Conservation (phyloP, 2,113 vertebrate species). For the mouse (Mus musculus) region DNA sequence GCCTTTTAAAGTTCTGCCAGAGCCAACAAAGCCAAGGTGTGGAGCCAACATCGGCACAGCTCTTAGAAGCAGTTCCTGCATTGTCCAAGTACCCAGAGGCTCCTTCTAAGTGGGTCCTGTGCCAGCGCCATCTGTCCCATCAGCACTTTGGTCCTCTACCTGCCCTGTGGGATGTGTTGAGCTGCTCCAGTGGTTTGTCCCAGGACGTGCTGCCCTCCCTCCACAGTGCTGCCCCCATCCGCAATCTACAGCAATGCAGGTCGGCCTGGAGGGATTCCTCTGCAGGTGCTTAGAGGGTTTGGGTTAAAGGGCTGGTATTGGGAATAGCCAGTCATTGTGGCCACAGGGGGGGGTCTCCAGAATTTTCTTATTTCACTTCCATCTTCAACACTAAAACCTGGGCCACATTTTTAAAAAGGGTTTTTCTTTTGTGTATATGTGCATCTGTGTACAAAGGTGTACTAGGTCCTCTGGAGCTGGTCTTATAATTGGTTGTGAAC, state of each 20-base stretch:
- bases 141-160: constrained; percentile 30
- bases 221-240: not conserved
- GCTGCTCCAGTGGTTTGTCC: not conserved
- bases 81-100: constrained; percentile 16
- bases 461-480: not conserved
- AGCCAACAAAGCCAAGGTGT: not conserved
- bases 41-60: constrained; percentile 36
- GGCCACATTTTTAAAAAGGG: too few species aligned
- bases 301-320: not conserved
- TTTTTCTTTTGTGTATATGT: not conserved
- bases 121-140: not conserved
- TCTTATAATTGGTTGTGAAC: not conserved
- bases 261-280: not conserved
- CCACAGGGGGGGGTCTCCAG: not conserved
- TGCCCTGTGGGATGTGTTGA: not conserved
- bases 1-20: constrained; percentile 41
- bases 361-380: not conserved
- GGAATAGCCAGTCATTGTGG: not conserved
- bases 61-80: not conserved
- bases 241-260: not conserved
- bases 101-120: not conserved
- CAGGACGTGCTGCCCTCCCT: not conserved
- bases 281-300: not conserved
- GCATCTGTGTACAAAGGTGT: not conserved
- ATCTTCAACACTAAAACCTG: not conserved